phyloP scores from a whole-genome alignment of 2,797 vertebrate genomes.

The Hoplostethus mediterraneus region DNA sequence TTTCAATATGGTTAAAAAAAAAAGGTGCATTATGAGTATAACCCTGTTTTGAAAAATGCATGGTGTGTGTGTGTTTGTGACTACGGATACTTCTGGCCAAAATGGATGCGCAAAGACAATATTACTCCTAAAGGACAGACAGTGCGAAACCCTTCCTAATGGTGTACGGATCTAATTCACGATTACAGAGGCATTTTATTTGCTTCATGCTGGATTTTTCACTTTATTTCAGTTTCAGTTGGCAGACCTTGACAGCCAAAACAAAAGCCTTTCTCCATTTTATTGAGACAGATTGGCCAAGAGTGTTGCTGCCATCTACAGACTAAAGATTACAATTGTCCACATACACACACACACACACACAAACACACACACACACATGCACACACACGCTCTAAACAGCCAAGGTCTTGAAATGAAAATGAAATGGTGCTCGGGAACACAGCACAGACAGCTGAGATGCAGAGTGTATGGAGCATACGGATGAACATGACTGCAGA shows the following conservation, averaged over 20 bases:
- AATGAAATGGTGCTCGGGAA: conserved; percentile 33
- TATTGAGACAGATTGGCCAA: conserved; percentile 68
- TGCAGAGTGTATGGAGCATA: conserved; percentile 11
- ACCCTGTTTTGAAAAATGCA: background rate
- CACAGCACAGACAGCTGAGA: conserved; percentile 31
- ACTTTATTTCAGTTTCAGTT: conserved; percentile 68
- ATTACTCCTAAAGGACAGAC: conserved; percentile 1
- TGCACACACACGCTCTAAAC: conserved; percentile 43
- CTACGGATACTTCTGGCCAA: background rate
- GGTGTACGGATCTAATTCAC: conserved; percentile 33
- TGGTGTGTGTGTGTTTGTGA: background rate
- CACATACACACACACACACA: background rate
- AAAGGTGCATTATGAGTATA: background rate
- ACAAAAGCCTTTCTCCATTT: conserved; percentile 52
- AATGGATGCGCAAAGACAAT: conserved; percentile 7
- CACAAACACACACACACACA: conserved; percentile 9
- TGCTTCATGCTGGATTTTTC: conserved; percentile 47
- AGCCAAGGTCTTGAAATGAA: conserved; percentile 42
- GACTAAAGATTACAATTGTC: conserved; percentile 61
- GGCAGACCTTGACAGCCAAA: conserved; percentile 60
- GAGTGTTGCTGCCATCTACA: conserved; percentile 77
- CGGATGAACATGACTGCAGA: conserved; percentile 24
- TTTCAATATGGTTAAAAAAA: conserved; percentile 14
- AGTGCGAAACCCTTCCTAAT: background rate
- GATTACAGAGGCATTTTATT: conserved; percentile 11